Evolutionary conservation across 2,888 invertebrate genomes (phyloP), one percentile per base, ranked within the genome.

Genomic region (Branchellion lobata): DNA sequence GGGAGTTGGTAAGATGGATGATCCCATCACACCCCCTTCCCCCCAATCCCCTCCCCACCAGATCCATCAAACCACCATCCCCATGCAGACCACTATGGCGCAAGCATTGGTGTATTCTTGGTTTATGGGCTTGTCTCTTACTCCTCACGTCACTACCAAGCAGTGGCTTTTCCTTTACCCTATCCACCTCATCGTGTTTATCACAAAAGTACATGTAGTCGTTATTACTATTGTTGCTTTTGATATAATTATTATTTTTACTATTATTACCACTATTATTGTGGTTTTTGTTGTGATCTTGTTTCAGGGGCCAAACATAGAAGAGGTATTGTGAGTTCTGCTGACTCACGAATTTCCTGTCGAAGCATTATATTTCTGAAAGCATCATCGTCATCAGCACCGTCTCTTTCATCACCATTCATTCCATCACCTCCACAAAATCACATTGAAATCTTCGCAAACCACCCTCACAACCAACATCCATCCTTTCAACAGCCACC

Each of bases 361-460:
- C 40, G 40, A 40, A 14, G 14, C 14, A 5, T 40, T 14, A 5
- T 40, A 40, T 14, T n/a, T n/a, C 21, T n/a, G 3, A 18, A 27
- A 3, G 3, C 31, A 69, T 69, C 69, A 14, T 69, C 34, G n/a
- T 69, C 69, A 34, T 69, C 69, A 31, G 8, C 69, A 34, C 33
- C 69, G 5, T 69, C 34, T 8, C 3, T n/a, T 33, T 29, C 8
- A 57, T 57, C 61, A 8, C 24, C 61, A 24, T 57, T n/a, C 3
- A 14, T n/a, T 14, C n/a, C 61, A 57, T 57, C 61, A 57, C 24
- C 21, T 14, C 69, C 34, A 69, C 27, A n/a, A n/a, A n/a, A n/a
- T n/a, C n/a, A n/a, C n/a, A n/a, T n/a, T n/a, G n/a, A n/a, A n/a
- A n/a, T n/a, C n/a, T n/a, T n/a, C n/a, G n/a, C n/a, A n/a, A n/a